Conservation (phyloP, 1,140 invertebrate genomes). For the Pseudomyrmex concolor region DNA sequence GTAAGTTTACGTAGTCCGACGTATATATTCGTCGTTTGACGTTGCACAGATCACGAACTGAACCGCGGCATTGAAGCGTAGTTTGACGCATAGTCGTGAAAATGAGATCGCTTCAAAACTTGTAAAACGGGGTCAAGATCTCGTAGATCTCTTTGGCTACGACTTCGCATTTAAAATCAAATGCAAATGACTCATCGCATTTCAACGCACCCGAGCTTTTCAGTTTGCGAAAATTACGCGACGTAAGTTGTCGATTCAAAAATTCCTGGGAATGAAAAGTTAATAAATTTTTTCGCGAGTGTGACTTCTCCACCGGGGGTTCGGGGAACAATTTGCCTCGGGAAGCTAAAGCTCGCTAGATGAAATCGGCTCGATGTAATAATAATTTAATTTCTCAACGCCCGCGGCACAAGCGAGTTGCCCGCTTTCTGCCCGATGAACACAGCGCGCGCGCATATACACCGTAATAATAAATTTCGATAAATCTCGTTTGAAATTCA, state of each 20-base stretch:
- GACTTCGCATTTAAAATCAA: not conserved
- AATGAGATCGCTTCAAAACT: not conserved
- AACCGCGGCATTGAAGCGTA: conserved; percentile 21
- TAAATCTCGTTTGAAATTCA: conserved; percentile 57
- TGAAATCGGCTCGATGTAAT: conserved; percentile 34
- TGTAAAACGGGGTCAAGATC: too few relatives aligned
- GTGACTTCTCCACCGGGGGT: not conserved
- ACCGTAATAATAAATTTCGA: conserved; percentile 48
- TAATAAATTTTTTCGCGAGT: conserved; percentile 8
- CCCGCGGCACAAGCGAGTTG: conserved; percentile 9
- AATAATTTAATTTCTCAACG: conserved; percentile 38
- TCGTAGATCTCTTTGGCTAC: not conserved
- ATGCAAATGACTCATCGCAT: not conserved
- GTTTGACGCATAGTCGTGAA: not conserved
- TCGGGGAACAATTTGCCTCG: conserved; percentile 8
- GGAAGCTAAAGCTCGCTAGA: conserved; percentile 21
- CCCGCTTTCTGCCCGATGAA: conserved; percentile 36
- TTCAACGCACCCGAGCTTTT: not conserved
- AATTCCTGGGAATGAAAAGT: not conserved
- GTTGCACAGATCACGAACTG: not conserved
- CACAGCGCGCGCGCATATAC: not conserved
- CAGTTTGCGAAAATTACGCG: conserved; percentile 17
- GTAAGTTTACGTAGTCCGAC: too few relatives aligned
- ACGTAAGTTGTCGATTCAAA: conserved; percentile 17
- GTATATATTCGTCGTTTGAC: not conserved